phyloP scores from a whole-genome alignment of 92 coral and sea anemone species.

The Hydrozoanthus gracilis region DNA sequence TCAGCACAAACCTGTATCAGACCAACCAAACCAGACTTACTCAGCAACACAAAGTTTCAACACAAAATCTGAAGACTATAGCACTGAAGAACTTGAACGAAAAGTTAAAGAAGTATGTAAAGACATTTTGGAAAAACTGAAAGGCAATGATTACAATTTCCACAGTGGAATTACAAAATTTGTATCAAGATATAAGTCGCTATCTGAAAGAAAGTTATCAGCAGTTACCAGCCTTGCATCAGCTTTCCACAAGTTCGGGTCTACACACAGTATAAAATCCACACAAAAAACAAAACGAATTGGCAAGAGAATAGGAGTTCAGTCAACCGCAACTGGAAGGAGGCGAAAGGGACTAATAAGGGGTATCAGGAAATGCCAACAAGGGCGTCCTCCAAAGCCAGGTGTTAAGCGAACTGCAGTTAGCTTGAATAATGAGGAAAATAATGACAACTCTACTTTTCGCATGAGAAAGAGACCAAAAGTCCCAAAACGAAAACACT shows the following conservation, averaged over 20 bases:
- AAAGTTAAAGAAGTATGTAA: slow-evolving; percentile 38
- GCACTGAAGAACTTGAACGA: slow-evolving; percentile 8
- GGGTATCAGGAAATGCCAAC: slow-evolving; percentile 25
- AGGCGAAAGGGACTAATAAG: slow-evolving; percentile 24
- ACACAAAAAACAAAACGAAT: slow-evolving; percentile 23
- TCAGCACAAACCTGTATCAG: slow-evolving; percentile 18
- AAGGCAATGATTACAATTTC: slow-evolving; percentile 42
- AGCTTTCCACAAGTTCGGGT: slow-evolving; percentile 38
- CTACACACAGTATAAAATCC: slow-evolving; percentile 28
- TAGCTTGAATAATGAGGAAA: slow-evolving; percentile 7
- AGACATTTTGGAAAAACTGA: slow-evolving; percentile 42
- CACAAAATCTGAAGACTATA: background rate
- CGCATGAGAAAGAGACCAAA: slow-evolving; percentile 5
- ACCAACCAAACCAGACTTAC: background rate
- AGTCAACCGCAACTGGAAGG: slow-evolving; percentile 30
- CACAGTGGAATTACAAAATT: slow-evolving; percentile 21
- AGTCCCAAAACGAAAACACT: slow-evolving; percentile 23
- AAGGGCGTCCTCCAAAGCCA: slow-evolving; percentile 17
- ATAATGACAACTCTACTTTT: background rate
- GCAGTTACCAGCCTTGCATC: slow-evolving; percentile 34
- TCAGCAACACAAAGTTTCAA: slow-evolving; percentile 24
- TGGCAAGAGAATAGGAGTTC: slow-evolving; percentile 27
- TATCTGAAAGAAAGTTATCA: too few species aligned
- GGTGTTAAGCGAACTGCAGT: slow-evolving; percentile 3
- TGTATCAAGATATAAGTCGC: slow-evolving; percentile 43